phyloP scores from a whole-genome alignment of 2,888 invertebrate genomes.

The Apamea anceps region DNA sequence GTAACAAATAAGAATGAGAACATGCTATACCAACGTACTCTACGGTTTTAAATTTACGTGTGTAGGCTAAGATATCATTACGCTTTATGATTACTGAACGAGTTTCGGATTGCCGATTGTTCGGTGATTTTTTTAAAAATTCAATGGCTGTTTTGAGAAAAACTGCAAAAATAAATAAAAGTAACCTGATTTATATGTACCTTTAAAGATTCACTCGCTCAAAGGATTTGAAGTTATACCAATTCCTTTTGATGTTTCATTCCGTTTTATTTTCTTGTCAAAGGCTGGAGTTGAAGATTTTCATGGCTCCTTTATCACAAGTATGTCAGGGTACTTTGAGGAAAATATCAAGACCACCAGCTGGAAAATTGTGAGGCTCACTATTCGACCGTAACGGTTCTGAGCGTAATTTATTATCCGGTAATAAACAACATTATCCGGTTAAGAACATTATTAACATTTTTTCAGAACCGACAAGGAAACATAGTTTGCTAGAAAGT shows the following conservation, averaged over 20 bases:
- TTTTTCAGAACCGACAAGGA: background rate
- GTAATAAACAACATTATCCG: background rate
- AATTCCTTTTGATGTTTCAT: background rate
- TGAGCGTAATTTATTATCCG: background rate
- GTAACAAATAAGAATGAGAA: background rate
- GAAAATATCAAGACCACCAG: background rate
- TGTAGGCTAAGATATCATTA: background rate
- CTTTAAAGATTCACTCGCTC: background rate
- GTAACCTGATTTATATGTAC: background rate
- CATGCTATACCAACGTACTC: background rate
- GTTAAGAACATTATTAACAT: slow-evolving; percentile 1
- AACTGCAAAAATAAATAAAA: background rate
- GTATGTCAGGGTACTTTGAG: background rate
- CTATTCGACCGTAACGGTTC: background rate
- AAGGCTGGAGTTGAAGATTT: background rate
- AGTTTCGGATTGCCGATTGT: background rate
- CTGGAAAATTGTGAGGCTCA: background rate
- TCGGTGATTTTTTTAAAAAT: background rate
- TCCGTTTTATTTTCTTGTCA: background rate
- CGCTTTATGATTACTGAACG: background rate
- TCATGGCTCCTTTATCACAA: background rate
- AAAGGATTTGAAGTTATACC: background rate
- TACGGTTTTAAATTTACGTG: background rate
- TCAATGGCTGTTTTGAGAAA: background rate
- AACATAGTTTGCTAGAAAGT: background rate